Base-by-base conservation (phyloP, 2,797 vertebrate species). In the Eospalax fontanierii region DNA sequence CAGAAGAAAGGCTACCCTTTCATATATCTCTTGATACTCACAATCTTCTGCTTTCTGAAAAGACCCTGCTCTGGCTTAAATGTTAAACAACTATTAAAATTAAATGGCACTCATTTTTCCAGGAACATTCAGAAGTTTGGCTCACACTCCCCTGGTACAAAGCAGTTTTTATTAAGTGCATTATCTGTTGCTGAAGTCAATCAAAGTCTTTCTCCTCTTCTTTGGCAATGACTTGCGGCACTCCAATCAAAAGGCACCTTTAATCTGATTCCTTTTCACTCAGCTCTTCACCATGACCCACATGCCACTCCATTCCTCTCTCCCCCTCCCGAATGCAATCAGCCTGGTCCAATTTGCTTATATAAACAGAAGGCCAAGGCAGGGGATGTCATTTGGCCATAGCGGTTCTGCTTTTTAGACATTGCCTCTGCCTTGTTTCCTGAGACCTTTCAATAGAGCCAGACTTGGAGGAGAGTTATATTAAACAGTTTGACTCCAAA, bases 401-500 rank as follows among this genome's bases (percentile, higher is more conserved):
- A 70, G 95, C 5, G 2, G 87, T 81, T 96, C 95, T 96, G 95
- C 88, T 97, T 96, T 97, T 95, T 78, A 96, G 96, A 94, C 63
- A 90, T 84, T 75, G 83, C 91, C 92, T 85, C 91, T 4, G 70
- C 93, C 93, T 92, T 95, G 96, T 94, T 98, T 97, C 96, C 95
- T 91, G 74, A 96, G 92, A 94, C 95, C 96, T 97, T 97, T 94
- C 95, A 94, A 73, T 89, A 92, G 90, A 97, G 93, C 95, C 95
- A 96, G 97, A 97, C 94, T 91, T 75, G 79, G 96, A 96, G 70
- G 68, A 96, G 96, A 98, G 95, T 97, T 97, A 97, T 93, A 95
- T 97, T 97, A 97, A 97, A 97, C 96, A 97, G 97, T 97, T 95
- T 97, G 97, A 97, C 96, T 97, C 95, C 97, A 97, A 97, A 97